Evolutionary conservation across 2,888 invertebrate genomes (phyloP).

Genomic region (Drepana falcataria): DNA sequence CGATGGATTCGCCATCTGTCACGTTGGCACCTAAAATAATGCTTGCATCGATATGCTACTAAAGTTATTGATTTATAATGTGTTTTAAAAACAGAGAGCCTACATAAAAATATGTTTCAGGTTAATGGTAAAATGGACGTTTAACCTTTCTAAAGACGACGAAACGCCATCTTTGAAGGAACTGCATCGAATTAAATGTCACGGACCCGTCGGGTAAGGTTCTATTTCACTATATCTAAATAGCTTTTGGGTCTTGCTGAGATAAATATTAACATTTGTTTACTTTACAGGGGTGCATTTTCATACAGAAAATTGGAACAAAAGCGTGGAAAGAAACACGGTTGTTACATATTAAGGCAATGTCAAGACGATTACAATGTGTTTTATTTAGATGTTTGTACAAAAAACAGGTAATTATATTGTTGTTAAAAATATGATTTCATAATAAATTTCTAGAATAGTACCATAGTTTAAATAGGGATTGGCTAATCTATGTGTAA

Average conservation of each 20-base stretch:
- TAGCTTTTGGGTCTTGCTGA: conserved; percentile 6
- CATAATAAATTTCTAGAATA: no score
- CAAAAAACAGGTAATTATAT: conserved; percentile 80
- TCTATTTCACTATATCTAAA: background rate
- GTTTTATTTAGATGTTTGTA: conserved; percentile 90
- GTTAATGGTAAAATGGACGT: conserved; percentile 92
- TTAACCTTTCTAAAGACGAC: conserved; percentile 91
- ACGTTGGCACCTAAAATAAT: no score
- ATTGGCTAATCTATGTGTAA: no score
- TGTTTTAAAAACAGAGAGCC: background rate
- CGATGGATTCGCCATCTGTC: no score
- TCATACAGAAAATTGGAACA: conserved; percentile 90
- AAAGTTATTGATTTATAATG: no score
- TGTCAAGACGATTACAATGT: conserved; percentile 88
- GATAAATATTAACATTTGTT: background rate
- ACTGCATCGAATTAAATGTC: conserved; percentile 86
- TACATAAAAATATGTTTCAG: conserved; percentile 44
- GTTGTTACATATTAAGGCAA: conserved; percentile 90
- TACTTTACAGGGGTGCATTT: conserved; percentile 84
- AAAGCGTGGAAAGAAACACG: conserved; percentile 85
- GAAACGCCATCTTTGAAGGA: conserved; percentile 87
- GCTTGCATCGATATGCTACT: no score
- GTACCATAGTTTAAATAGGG: no score
- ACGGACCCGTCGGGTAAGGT: conserved; percentile 91
- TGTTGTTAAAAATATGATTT: no score